Evolutionary conservation across 1,140 invertebrate species (phyloP), one percentile per base, ranked within the genome.

Genomic region (Colletes gigas): DNA sequence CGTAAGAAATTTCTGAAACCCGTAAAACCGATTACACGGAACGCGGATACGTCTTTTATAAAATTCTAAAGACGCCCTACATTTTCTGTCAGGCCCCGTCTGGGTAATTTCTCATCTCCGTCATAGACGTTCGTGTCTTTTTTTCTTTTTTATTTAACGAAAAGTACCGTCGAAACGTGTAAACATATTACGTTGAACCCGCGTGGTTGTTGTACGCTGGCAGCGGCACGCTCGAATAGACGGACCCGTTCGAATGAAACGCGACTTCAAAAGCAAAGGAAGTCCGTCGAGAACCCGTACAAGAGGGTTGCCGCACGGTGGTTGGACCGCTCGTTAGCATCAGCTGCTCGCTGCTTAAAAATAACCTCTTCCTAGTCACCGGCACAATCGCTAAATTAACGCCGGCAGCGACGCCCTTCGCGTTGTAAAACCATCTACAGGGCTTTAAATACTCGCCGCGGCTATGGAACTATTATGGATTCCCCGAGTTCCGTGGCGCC

Each of bases 301-400:
- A 78, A 82, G 75, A 67, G 80, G 80, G 75, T 78, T 82, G 72
- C 65, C 55, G n/a, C 59, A 81, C 30, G 66, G 78, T 83, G 82
- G 82, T 84, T 84, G 69, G 70, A 63, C 65, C 55, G 73, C 87
- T 89, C 88, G 86, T 89, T 89, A 89, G 85, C 59, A 78, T 67
- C 73, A 80, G 78, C 76, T 71, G 67, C 54, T 73, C 14, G n/a
- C 70, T 72, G 77, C 69, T 85, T 83, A 85, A 87, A 87, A 87
- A 87, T 87, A 87, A 80, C 83, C 78, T 65, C 74, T 81, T 81
- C 79, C 65, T 81, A 76, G 66, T 55, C 57, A 12, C 21, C 21
- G 8, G 70, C 55, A 83, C 75, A 78, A 75, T 81, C 81, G 81
- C 47, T 83, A 85, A 88, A 89, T 88, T 88, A 89, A 78, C 85